phyloP scores from a whole-genome alignment of 30 jellyfish, hydroid and myxozoan genomes.

The Aurelia aurita region DNA sequence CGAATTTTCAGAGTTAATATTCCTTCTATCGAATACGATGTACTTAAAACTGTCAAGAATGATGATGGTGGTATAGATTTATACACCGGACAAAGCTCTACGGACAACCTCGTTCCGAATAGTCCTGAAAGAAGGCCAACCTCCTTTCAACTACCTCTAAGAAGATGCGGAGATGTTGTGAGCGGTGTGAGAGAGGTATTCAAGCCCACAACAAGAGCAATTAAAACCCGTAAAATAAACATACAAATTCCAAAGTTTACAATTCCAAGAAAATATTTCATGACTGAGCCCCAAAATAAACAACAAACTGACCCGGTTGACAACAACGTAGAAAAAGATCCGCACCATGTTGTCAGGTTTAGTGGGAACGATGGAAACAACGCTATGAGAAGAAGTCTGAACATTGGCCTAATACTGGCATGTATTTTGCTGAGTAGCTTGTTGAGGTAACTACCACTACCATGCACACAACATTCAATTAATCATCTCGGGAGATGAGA shows the following conservation, averaged over 20 bases:
- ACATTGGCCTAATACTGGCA: no score
- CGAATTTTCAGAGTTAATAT: slow-evolving; percentile 65
- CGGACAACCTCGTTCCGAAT: slow-evolving; percentile 33
- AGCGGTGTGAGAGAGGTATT: slow-evolving; percentile 25
- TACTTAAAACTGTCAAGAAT: slow-evolving; percentile 37
- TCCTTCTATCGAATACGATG: slow-evolving; percentile 82
- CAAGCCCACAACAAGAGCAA: slow-evolving; percentile 29
- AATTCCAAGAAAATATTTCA: slow-evolving; percentile 29
- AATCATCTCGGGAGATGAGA: no score
- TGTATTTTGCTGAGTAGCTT: no score
- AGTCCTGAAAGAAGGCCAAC: slow-evolving; percentile 67
- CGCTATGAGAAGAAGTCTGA: no score
- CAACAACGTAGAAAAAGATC: neutral
- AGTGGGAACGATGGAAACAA: no score
- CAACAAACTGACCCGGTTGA: neutral
- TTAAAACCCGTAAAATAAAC: slow-evolving; percentile 51
- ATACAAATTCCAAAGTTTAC: slow-evolving; percentile 45
- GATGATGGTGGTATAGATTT: slow-evolving; percentile 54
- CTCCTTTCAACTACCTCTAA: slow-evolving; percentile 75
- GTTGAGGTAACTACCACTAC: no score
- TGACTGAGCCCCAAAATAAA: slow-evolving; percentile 5
- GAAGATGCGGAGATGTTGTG: slow-evolving; percentile 69
- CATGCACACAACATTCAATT: no score
- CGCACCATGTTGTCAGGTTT: no score
- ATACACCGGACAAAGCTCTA: slow-evolving; percentile 80